Percentiles rank a stretch among this genome's conserved stretches.
Evolutionary conservation across 2,113 vertebrate genomes (phyloP).

Genomic region (Mobula birostris): DNA sequence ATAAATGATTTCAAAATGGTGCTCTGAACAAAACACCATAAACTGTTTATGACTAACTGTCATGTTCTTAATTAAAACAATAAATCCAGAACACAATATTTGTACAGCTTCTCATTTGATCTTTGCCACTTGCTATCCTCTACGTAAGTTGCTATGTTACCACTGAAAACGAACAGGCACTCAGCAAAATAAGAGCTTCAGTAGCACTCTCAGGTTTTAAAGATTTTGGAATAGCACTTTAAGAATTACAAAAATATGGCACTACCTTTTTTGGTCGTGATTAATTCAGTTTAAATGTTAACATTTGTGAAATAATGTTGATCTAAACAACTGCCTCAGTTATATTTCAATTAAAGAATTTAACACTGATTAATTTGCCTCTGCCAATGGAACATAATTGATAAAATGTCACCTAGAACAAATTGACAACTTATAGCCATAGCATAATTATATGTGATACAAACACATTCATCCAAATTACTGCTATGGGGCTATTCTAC

Average conservation of each 20-base stretch:
- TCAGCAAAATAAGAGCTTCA: slow-evolving; percentile 53
- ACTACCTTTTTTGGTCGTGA: slow-evolving; percentile 74
- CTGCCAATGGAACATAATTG: neutral
- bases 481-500: neutral
- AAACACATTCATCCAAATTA: neutral
- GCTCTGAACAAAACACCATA: slow-evolving; percentile 76
- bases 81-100: slow-evolving; percentile 79
- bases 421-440: neutral
- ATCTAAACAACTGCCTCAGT: neutral
- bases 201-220: slow-evolving; percentile 68
- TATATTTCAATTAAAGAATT: neutral
- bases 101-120: slow-evolving; percentile 72
- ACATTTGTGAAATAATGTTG: slow-evolving; percentile 58
- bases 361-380: neutral
- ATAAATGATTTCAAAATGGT: slow-evolving; percentile 76
- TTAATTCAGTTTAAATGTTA: slow-evolving; percentile 88
- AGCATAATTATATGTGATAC: neutral
- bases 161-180: slow-evolving; percentile 49
- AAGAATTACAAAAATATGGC: slow-evolving; percentile 73
- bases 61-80: slow-evolving; percentile 86
- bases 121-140: slow-evolving; percentile 74
- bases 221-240: slow-evolving; percentile 70
- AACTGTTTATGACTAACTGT: slow-evolving; percentile 88
- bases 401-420: neutral
- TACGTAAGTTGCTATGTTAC: slow-evolving; percentile 54